phyloP scores from a whole-genome alignment of 2,113 vertebrate species.

The Antechinus stuartii region DNA sequence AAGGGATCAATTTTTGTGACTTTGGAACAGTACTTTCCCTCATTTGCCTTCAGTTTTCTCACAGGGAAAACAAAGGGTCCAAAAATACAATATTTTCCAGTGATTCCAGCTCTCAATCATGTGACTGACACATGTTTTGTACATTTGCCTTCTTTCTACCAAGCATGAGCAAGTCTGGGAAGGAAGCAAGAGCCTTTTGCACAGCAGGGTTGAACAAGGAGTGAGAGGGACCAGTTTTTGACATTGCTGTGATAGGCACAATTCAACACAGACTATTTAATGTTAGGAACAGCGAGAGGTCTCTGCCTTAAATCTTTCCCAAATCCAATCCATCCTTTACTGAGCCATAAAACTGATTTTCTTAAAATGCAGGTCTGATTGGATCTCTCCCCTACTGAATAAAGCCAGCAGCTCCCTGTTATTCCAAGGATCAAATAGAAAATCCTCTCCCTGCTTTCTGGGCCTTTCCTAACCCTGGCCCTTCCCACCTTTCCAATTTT shows the following conservation, averaged over 20 bases:
- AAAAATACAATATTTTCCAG: neutral
- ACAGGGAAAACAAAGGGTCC: neutral
- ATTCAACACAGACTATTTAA: neutral
- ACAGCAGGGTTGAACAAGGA: neutral
- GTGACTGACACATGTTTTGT: neutral
- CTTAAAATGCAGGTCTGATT: neutral
- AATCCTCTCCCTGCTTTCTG: neutral
- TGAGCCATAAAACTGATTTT: neutral
- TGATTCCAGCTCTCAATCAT: neutral
- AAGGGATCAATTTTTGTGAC: neutral
- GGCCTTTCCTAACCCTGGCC: neutral
- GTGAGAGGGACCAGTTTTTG: neutral
- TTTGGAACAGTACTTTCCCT: neutral
- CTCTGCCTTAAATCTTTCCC: neutral
- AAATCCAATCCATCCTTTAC: neutral
- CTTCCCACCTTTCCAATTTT: neutral
- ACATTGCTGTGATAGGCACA: neutral
- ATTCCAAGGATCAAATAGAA: neutral
- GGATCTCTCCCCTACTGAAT: neutral
- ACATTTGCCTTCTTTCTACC: neutral
- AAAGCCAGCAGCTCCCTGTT: neutral
- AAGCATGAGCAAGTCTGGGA: neutral
- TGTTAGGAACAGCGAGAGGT: neutral
- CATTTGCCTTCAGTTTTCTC: neutral
- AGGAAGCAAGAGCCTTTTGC: neutral